Conservation (phyloP, 2,888 invertebrate genomes). For the Tiphia femorata region DNA sequence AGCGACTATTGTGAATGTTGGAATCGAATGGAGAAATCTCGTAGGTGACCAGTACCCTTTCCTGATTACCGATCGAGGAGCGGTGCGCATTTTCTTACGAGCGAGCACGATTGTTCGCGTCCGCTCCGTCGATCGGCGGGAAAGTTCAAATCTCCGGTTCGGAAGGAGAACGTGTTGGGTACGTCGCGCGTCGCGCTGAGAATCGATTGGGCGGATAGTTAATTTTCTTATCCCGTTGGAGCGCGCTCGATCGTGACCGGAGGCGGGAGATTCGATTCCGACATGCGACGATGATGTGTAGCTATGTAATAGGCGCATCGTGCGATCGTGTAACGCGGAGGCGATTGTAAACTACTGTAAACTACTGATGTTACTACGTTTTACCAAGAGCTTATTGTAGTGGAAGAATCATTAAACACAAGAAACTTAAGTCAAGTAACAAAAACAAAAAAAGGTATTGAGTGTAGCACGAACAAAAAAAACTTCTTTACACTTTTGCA, state of each 20-base stretch:
- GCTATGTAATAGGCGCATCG: slow-evolving; percentile 62
- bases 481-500: slow-evolving; percentile 69
- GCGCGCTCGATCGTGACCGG: not conserved
- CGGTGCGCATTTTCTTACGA: too few species aligned
- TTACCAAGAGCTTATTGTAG: slow-evolving; percentile 70
- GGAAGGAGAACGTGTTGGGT: not conserved
- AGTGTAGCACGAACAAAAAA: slow-evolving; percentile 66
- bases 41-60: too few species aligned
- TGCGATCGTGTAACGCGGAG: slow-evolving; percentile 48
- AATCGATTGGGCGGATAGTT: not conserved
- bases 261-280: slow-evolving; percentile 52
- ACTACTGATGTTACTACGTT: slow-evolving; percentile 69
- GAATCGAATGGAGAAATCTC: too few species aligned
- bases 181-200: not conserved
- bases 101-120: too few species aligned
- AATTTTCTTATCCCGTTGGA: not conserved
- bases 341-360: slow-evolving; percentile 68
- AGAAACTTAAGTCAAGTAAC: slow-evolving; percentile 52
- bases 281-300: slow-evolving; percentile 51
- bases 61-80: too few species aligned
- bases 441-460: slow-evolving; percentile 59
- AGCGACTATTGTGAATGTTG: not conserved
- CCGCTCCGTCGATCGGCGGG: too few species aligned
- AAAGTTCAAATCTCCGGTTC: not conserved
- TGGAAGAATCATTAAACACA: slow-evolving; percentile 64